Conservation (phyloP, 2,113 vertebrate species). For the Triplophysa tibetana region DNA sequence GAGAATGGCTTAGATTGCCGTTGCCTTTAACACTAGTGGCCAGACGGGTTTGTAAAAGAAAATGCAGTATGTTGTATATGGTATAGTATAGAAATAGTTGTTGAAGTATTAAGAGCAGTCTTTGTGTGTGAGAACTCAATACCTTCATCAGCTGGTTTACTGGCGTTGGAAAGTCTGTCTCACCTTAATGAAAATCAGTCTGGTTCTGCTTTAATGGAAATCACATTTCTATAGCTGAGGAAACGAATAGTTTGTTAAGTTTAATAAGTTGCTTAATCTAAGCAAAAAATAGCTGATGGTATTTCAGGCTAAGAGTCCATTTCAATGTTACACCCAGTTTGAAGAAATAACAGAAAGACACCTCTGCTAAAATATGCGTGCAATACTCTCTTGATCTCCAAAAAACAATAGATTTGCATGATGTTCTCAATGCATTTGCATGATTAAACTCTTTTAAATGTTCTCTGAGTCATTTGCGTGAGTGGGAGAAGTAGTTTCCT, state of each 20-base stretch:
- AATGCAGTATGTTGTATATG: neutral
- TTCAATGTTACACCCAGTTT: neutral
- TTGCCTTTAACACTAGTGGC: neutral
- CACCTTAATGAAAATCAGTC: neutral
- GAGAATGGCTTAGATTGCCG: neutral
- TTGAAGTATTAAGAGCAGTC: neutral
- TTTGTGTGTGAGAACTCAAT: neutral
- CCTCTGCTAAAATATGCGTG: neutral
- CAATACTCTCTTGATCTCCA: neutral
- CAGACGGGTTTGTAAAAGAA: neutral
- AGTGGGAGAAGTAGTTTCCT: neutral
- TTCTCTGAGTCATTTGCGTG: neutral
- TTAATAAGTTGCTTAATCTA: neutral
- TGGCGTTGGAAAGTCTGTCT: neutral
- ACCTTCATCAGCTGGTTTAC: neutral
- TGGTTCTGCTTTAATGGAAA: conserved; percentile 26
- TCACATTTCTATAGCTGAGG: neutral
- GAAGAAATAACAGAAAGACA: neutral
- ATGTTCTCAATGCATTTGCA: too few relatives aligned
- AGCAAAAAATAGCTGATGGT: neutral
- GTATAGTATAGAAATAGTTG: neutral
- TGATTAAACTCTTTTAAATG: too few relatives aligned
- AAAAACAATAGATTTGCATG: neutral
- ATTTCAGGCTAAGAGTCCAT: neutral
- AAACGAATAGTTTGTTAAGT: neutral